A percentile compares a stretch with the other conserved stretches of the same genome.
These are phyloP conservation scores for Ciconia maguari DNA, from an alignment of 2,113 vertebrate species.

Conservation along the genomic window DNA sequence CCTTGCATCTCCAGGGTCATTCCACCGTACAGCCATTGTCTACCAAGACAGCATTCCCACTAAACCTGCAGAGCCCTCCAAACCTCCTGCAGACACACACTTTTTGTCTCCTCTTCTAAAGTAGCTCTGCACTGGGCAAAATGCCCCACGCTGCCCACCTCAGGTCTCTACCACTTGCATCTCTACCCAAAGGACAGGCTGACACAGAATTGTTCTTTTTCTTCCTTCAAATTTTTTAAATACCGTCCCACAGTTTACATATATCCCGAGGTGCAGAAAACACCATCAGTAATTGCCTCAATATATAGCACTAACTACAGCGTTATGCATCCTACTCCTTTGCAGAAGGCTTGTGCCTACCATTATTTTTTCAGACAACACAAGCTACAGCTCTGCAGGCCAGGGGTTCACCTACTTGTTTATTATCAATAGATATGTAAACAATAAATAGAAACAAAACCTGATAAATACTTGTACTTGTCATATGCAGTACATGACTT, in stretches of 20 bases:
- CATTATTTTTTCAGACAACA: not conserved
- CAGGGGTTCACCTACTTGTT: not conserved
- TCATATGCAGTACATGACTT: not conserved
- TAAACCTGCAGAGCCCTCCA: not conserved
- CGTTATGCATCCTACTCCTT: not conserved
- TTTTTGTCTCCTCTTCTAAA: not conserved
- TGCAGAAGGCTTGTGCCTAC: not conserved
- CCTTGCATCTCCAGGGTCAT: not conserved
- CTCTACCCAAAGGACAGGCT: not conserved
- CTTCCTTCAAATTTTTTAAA: not conserved
- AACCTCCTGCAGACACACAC: not conserved
- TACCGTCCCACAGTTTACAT: not conserved
- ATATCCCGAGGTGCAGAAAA: not conserved
- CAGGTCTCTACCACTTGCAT: not conserved
- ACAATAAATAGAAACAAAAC: not conserved
- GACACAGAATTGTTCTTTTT: not conserved
- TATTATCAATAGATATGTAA: not conserved
- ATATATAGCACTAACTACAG: not conserved
- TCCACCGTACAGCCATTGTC: not conserved
- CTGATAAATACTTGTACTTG: not conserved
- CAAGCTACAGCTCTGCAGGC: not conserved
- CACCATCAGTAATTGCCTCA: not conserved
- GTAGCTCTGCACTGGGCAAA: not conserved
- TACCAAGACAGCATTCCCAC: not conserved
- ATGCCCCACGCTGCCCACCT: fast-evolving